Percentiles rank a stretch among this genome's conserved stretches.
Conservation (phyloP, 2,888 invertebrate species). For the Zonitis immaculata region DNA sequence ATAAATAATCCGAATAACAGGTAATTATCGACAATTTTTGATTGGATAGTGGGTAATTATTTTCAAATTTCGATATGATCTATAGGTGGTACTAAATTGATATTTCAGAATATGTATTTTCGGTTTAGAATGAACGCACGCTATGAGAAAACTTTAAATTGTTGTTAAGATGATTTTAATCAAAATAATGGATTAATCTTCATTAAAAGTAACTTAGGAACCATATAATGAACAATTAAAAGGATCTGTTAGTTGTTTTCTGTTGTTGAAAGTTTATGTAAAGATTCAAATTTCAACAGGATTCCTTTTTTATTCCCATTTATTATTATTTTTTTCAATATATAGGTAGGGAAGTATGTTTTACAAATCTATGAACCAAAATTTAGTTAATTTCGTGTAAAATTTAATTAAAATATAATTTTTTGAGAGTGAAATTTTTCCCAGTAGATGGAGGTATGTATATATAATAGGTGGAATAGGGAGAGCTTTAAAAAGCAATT, state of each 20-base stretch:
- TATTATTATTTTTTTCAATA: too few species aligned
- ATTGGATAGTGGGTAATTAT: conserved; percentile 19
- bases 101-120: conserved; percentile 4
- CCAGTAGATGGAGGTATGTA: too few species aligned
- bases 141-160: conserved; percentile 19
- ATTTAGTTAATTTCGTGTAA: conserved; percentile 10
- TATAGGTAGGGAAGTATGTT: too few species aligned
- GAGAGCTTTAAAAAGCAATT: conserved; percentile 48
- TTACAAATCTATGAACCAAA: too few species aligned
- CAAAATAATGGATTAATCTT: conserved; percentile 38
- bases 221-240: conserved; percentile 40
- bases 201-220: conserved; percentile 39
- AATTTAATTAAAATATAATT: conserved; percentile 29
- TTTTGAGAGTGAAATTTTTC: conserved; percentile 30
- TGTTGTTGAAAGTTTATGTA: not conserved
- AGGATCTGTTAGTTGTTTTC: conserved; percentile 18
- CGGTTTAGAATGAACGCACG: not conserved
- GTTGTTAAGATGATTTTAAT: conserved; percentile 30
- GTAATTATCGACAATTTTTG: too few species aligned
- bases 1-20: too few species aligned
- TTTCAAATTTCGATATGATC: conserved; percentile 12
- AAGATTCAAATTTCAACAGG: conserved; percentile 8
- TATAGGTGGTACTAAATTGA: conserved; percentile 9
- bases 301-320: too few species aligned
- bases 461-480: conserved; percentile 22